Evolutionary conservation across 2,888 invertebrate species (phyloP).

Genomic region (Listrodromus nycthemerus): DNA sequence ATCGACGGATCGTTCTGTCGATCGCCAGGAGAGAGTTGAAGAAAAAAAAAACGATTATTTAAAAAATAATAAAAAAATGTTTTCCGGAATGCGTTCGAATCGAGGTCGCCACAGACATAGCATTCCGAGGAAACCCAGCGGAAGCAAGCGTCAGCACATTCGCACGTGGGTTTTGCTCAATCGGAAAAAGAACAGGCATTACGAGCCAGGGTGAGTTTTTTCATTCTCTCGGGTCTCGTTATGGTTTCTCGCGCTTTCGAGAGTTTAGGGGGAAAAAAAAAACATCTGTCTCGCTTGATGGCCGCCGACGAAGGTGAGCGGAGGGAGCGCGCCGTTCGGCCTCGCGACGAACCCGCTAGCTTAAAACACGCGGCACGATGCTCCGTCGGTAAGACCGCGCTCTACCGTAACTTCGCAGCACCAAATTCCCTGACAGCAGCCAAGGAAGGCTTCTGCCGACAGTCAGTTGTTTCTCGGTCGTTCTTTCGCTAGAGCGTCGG

Average conservation of each 20-base stretch:
- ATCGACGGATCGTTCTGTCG: not conserved
- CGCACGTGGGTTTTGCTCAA: slow-evolving; percentile 68
- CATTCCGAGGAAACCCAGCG: slow-evolving; percentile 61
- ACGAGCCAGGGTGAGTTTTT: slow-evolving; percentile 65
- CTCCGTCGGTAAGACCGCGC: slow-evolving; percentile 53
- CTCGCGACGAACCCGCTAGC: not conserved
- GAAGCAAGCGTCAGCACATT: slow-evolving; percentile 69
- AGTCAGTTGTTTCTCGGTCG: slow-evolving; percentile 59
- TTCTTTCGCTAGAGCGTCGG: slow-evolving; percentile 11
- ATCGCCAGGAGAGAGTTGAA: not conserved
- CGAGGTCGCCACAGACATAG: slow-evolving; percentile 65
- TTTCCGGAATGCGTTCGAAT: slow-evolving; percentile 61
- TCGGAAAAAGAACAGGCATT: slow-evolving; percentile 65
- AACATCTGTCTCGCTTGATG: not conserved
- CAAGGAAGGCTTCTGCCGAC: slow-evolving; percentile 59
- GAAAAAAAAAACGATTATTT: not conserved
- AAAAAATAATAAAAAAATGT: slow-evolving; percentile 58
- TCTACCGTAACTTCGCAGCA: slow-evolving; percentile 44
- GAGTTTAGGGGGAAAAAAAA: slow-evolving; percentile 4
- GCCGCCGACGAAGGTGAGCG: not conserved
- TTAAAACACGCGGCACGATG: not conserved
- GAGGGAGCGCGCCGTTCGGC: not conserved
- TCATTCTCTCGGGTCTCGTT: not conserved
- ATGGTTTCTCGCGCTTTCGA: not conserved
- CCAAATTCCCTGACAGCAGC: slow-evolving; percentile 31